Evolutionary conservation across 1,140 invertebrate genomes (phyloP).

Genomic region (Drosophila lacertosa): DNA sequence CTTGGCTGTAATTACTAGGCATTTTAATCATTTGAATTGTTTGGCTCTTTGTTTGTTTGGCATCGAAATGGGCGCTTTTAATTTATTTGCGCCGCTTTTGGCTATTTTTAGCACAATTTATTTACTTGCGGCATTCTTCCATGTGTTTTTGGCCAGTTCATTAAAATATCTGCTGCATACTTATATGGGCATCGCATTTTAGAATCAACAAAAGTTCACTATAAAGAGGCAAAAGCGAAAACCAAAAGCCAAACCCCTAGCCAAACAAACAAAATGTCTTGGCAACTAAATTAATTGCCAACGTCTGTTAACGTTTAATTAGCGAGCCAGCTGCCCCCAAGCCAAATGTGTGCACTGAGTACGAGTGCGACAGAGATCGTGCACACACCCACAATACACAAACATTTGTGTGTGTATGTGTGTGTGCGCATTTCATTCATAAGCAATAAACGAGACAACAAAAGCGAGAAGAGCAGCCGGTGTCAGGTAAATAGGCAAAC

Average conservation of each 20-base stretch:
- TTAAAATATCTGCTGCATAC: constrained; percentile 64
- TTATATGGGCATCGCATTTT: constrained; percentile 64
- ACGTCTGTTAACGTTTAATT: constrained; percentile 64
- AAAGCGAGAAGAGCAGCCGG: constrained; percentile 62
- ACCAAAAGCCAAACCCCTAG: constrained; percentile 6
- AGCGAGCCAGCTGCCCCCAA: constrained; percentile 48
- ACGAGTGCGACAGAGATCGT: constrained; percentile 3
- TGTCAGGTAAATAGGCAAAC: constrained; percentile 60
- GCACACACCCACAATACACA: constrained; percentile 44
- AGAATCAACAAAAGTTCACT: constrained; percentile 18
- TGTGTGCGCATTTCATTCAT: constrained; percentile 61
- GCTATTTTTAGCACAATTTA: constrained; percentile 69
- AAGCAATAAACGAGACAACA: constrained; percentile 51
- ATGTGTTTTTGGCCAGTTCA: constrained; percentile 34
- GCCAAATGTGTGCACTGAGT: constrained; percentile 21
- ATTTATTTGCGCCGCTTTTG: constrained; percentile 65
- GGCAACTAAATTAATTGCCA: constrained; percentile 65
- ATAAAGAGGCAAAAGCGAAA: constrained; percentile 32
- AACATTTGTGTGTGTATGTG: constrained; percentile 4
- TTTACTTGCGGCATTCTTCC: constrained; percentile 47
- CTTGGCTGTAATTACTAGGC: constrained; percentile 55
- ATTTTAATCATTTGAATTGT: constrained; percentile 80
- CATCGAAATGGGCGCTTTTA: constrained; percentile 43
- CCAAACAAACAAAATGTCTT: constrained; percentile 36
- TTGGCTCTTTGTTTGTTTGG: constrained; percentile 67